Base-by-base conservation (phyloP, 2,113 vertebrate genomes). In the Copsychus sechellarum region DNA sequence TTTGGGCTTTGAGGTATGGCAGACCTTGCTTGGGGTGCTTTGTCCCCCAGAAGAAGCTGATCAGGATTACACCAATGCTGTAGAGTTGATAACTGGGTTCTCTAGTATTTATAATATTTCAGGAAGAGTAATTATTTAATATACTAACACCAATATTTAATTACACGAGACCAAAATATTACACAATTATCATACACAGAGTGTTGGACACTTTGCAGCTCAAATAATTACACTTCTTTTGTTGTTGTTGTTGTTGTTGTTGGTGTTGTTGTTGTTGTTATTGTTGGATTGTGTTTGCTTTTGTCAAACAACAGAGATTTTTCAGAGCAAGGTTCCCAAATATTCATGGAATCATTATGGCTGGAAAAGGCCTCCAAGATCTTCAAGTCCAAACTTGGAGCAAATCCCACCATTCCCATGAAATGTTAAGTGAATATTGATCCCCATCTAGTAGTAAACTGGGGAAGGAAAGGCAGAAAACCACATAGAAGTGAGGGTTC, bases 341-440 rank as follows among this genome's bases (percentile, higher is more conserved):
- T 29, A 51, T 51, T 61, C 40, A 26, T 5, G 5, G 47, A 67
- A 54, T 34, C 21, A 11, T 54, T 31, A 16, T 0, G 0, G 17
- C 34, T 76, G 54, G 25, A 54, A 69, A 45, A 67, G 5, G 21
- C 28, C n/a, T 53, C 53, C n/a, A 53, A 53, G n/a, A 19, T 6
- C n/a, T 53, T 34, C 47, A 47, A 61, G 14, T 19, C 54, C 29
- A 47, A 47, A n/a, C 26, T 47, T 21, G 2, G 23, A 45, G 8
- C 9, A 4, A 24, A 57, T 28, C 22, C 23, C 50, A 65, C 12
- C 34, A 57, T 40, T 57, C 20, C 34, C 61, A 86, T 1, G 0
- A 36, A 67, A 66, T 25, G 21, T 38, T 51, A 22, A 38, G 57
- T 64, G 34, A 29, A 64, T 64, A 28, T 1, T 65, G 15, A 42